phyloP scores from a whole-genome alignment of 1,140 invertebrate species.

The Chrysomallon squamiferum region DNA sequence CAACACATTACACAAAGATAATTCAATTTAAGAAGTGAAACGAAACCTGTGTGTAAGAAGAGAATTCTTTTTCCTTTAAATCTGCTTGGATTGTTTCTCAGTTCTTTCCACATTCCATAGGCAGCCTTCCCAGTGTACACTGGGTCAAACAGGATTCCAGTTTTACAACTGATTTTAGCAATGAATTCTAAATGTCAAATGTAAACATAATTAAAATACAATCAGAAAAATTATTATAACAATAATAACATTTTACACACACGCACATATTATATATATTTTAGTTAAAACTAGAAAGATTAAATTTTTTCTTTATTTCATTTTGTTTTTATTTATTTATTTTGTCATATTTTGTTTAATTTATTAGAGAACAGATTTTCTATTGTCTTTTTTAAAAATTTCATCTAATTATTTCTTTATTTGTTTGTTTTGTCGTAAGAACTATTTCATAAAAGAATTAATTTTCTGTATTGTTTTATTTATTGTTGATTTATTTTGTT shows the following conservation, averaged over 20 bases:
- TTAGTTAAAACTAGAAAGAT: not conserved
- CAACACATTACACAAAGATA: too few relatives aligned
- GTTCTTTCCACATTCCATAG: conserved; percentile 37
- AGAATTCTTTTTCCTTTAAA: conserved; percentile 52
- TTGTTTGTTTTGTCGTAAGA: too few relatives aligned
- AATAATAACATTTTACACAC: not conserved
- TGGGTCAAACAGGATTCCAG: conserved; percentile 54
- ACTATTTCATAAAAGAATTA: too few relatives aligned
- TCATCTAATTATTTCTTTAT: too few relatives aligned
- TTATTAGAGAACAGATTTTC: too few relatives aligned
- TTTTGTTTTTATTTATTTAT: too few relatives aligned
- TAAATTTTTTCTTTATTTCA: too few relatives aligned
- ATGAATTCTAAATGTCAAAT: conserved; percentile 44
- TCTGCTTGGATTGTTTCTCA: conserved; percentile 31
- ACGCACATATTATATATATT: not conserved
- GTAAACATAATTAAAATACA: not conserved
- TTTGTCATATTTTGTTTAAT: too few relatives aligned
- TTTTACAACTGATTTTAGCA: conserved; percentile 23
- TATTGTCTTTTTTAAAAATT: too few relatives aligned
- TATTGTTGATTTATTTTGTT: too few relatives aligned
- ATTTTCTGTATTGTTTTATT: too few relatives aligned
- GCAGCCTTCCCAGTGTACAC: conserved; percentile 55
- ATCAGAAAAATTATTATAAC: not conserved
- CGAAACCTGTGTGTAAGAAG: conserved; percentile 57
- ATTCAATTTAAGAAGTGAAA: too few relatives aligned